Evolutionary conservation across 2,888 invertebrate genomes (phyloP), one percentile per base, ranked within the genome.

Genomic region (Fissipunctia ypsillon): DNA sequence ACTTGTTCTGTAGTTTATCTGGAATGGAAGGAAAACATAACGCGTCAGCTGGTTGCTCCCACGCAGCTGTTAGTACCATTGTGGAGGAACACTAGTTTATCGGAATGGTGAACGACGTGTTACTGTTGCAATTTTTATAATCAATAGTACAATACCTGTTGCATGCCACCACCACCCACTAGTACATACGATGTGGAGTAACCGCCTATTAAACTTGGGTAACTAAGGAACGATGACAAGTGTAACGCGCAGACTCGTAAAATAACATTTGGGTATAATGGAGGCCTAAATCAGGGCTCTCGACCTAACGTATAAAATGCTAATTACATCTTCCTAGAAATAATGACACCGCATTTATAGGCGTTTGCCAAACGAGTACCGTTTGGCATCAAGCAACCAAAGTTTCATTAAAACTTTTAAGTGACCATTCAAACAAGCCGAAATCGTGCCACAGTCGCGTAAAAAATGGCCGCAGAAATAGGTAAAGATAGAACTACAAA

Each of bases 351-450:
- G 45, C 78, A 73, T 76, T 70, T 75, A 78, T 76, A 76, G 73
- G 66, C 66, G 69, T 78, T 80, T 78, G 78, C 68, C 85, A 85
- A 84, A 80, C 74, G 80, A 82, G 38, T 70, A 52, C 50, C 73
- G 80, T 73, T 84, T 76, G 78, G 85, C 83, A 78, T 57, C 66
- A 69, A 75, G 54, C 74, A 57, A 68, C 66, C 35, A 60, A 84
- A 85, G 73, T 81, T 83, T 69, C 45, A 68, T 77, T 78, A 25
- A 73, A 83, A 85, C 73, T 75, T 84, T 80, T 63, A 75, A 81
- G 73, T 80, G 81, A 76, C 67, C 76, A 50, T 85, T 85, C 54
- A 50, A 67, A 77, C 60, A 68, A 60, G 48, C 64, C 56, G 9
- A 54, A 73, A 69, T 76, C 75, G 73, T 85, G 84, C 76, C 69